Conservation (phyloP, 2,888 invertebrate genomes). For the Clistopyga incitator region DNA sequence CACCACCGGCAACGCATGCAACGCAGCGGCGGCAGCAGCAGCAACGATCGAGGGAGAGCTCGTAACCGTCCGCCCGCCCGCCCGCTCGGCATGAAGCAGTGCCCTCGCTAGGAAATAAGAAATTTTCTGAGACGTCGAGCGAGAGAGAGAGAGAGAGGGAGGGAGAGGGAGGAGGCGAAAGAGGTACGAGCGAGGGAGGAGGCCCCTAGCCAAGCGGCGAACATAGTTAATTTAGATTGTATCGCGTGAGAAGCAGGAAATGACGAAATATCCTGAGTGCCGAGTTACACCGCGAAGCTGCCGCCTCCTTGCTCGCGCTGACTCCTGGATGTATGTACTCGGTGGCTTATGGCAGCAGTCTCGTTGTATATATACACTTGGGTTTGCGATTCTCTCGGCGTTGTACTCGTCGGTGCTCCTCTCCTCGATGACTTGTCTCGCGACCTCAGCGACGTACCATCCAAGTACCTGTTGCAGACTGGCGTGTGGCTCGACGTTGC, state of each 20-base stretch:
- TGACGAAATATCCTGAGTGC: slow-evolving; percentile 85
- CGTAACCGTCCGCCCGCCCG: too few species aligned
- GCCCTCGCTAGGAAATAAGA: slow-evolving; percentile 82
- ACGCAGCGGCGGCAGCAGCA: slow-evolving; percentile 23
- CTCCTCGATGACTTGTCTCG: slow-evolving; percentile 71
- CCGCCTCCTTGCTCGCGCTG: slow-evolving; percentile 73
- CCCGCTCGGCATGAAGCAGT: slow-evolving; percentile 54
- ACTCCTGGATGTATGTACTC: slow-evolving; percentile 63
- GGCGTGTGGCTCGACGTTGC: slow-evolving; percentile 53
- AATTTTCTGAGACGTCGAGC: slow-evolving; percentile 83
- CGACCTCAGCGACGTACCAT: slow-evolving; percentile 78
- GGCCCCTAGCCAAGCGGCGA: slow-evolving; percentile 84
- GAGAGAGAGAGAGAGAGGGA: slow-evolving; percentile 63
- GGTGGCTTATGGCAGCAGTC: neutral
- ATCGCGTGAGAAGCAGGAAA: slow-evolving; percentile 85
- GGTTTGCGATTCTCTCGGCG: slow-evolving; percentile 5
- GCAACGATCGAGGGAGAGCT: slow-evolving; percentile 43
- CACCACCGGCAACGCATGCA: slow-evolving; percentile 13
- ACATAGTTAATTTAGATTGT: slow-evolving; percentile 85
- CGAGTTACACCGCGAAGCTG: slow-evolving; percentile 81
- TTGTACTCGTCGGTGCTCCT: slow-evolving; percentile 43
- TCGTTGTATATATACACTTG: slow-evolving; percentile 14
- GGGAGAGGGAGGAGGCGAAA: slow-evolving; percentile 45
- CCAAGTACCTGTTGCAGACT: slow-evolving; percentile 51
- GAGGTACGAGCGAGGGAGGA: slow-evolving; percentile 75